Evolutionary conservation across 2,888 invertebrate genomes (phyloP), one percentile per base, ranked within the genome.

Genomic region (Ormyrus labotus): DNA sequence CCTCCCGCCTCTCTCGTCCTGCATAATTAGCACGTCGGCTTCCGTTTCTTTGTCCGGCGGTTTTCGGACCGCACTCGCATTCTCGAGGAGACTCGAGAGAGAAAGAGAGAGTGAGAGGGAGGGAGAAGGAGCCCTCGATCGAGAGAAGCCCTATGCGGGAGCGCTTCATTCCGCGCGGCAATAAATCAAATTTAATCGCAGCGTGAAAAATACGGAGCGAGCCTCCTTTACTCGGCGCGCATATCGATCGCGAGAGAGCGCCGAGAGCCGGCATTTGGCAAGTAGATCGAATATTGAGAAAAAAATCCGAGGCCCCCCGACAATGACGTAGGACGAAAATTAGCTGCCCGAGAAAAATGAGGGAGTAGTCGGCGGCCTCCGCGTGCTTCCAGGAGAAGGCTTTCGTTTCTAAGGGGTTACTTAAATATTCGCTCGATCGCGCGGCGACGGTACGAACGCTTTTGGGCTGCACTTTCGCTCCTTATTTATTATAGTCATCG

Each of bases 181-280:
- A 87, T 88, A 87, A 88, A 89, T 89, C 88, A 88, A 86, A 85
- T 85, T 86, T 86, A 87, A 87, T 87, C 85, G 85, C 83, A 82
- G 84, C 83, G 79, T 83, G 84, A 87, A 86, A 85, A 86, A 85
- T 84, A 82, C 81, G 83, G 84, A 78, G 53, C 48, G 13, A 50
- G 67, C 63, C 34, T 72, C 68, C 64, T 76, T 64, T 65, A 47
- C 63, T 61, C 19, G 34, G 34, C 71, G 60, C 70, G 63, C 75
- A 65, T 75, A 71, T 80, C 80, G 72, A 73, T 69, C 77, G 80
- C 67, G 13, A 48, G 13, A 48, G 34, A 34, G 34, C 34, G 34
- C 34, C 34, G 34, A 51, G 19, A 57, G 7, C 61, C 61, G 55
- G 60, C 71, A 71, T 76, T 75, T 60, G 80, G 48, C 71, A 65